Base-by-base conservation (phyloP, 2,797 vertebrate genomes). In the Morus bassanus region DNA sequence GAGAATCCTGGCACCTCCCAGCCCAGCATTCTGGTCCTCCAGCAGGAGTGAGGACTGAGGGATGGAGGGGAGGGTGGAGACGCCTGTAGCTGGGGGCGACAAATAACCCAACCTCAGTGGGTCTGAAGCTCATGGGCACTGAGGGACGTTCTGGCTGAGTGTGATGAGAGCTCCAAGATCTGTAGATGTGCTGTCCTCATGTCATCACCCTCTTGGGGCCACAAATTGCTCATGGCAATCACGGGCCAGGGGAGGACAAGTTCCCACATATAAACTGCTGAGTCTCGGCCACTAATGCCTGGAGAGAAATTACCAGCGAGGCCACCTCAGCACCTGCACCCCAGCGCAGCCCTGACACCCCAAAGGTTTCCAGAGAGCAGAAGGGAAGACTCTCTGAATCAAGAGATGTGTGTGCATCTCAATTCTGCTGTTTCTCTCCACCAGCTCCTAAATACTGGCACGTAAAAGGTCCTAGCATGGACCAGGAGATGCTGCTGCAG, bases 361-460 rank as follows among this genome's bases (percentile, higher is more conserved):
- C 0, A 0, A 59, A 63, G 50, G 56, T 27, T 50, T 54, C 45
- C 3, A 2, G 59, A 37, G 33, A 39, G 45, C 8, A 15, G 28
- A 85, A 25, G 41, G 45, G 48, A 90, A 16, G 76, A 68, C n/a
- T 33, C 19, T 30, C 14, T 18, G 46, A 28, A 56, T 46, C 27
- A 19, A 59, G 31, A 63, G 19, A 23, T 27, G 31, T 15, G 10
- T 27, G 35, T 8, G 2, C 45, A 63, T 41, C 53, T 75, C 54
- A 37, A 4, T 86, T 16, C 73, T 84, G 69, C 28, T 21, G 16
- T 25, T 88, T 64, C 69, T 86, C 69, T 41, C 56, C 65, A 77
- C n/a, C 27, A 65, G 63, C 77, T 84, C 89, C 2, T 3, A 53
- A 80, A 67, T 8, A 45, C 23, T 15, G 57, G 4, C 13, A 60